Evolutionary conservation across 1,140 invertebrate genomes (phyloP).

Genomic region (Gyrodactylus salaris): DNA sequence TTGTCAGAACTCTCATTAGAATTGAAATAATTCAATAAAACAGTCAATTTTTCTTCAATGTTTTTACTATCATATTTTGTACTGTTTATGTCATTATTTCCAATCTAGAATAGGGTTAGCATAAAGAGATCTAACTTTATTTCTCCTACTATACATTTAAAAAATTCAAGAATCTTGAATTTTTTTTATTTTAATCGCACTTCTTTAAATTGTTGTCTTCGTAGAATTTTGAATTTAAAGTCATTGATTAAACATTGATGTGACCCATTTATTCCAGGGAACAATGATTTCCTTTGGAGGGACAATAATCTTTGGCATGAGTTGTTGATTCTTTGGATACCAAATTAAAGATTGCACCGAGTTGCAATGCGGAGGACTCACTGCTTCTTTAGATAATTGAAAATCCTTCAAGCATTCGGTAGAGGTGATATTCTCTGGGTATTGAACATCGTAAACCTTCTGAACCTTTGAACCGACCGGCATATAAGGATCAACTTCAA

Average conservation of each 20-base stretch:
- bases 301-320: conserved; percentile 1
- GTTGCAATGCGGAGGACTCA: conserved; percentile 5
- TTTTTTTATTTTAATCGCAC: too few species aligned
- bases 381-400: neutral
- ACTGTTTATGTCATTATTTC: neutral
- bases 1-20: neutral
- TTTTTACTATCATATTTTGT: neutral
- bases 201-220: too few species aligned
- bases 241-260: too few species aligned
- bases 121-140: too few species aligned
- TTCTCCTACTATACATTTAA: too few species aligned
- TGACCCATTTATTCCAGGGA: conserved; percentile 4
- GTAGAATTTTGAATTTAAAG: too few species aligned
- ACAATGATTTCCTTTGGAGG: conserved; percentile 7
- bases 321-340: conserved; percentile 2
- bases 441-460: neutral
- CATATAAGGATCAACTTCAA: conserved; percentile 7
- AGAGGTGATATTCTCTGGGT: neutral
- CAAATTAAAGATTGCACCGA: conserved; percentile 7
- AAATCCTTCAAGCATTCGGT: neutral
- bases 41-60: neutral
- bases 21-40: neutral
- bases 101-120: too few species aligned
- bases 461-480: neutral
- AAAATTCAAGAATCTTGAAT: too few species aligned